Evolutionary conservation across 2,888 invertebrate genomes (phyloP).

Genomic region (Marronus borbonicus): DNA sequence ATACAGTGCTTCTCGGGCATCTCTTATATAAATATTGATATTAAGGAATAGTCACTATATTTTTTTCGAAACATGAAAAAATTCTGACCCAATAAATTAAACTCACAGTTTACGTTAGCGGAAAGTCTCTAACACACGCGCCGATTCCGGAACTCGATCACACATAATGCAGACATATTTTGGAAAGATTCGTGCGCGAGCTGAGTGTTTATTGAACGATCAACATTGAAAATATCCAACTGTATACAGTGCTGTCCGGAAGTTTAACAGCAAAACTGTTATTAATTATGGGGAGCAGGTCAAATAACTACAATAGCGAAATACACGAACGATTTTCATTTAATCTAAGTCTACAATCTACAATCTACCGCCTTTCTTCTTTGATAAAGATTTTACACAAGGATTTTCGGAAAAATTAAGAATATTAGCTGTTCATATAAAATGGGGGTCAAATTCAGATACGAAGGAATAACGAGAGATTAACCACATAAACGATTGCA

Average conservation of each 20-base stretch:
- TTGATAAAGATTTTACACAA: no score
- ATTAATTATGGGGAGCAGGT: no score
- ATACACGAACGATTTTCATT: no score
- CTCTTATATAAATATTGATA: slow-evolving; percentile 35
- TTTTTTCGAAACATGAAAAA: slow-evolving; percentile 33
- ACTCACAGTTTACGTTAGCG: slow-evolving; percentile 42
- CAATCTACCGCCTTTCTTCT: no score
- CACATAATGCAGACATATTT: slow-evolving; percentile 9
- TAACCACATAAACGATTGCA: no score
- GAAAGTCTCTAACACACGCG: slow-evolving; percentile 24
- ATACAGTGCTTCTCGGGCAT: slow-evolving; percentile 23
- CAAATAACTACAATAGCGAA: no score
- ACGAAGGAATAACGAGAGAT: no score
- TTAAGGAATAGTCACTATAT: slow-evolving; percentile 34
- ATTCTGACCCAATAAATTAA: slow-evolving; percentile 36
- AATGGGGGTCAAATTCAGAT: no score
- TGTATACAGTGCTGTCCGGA: background rate
- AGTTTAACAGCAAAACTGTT: background rate
- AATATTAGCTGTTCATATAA: no score
- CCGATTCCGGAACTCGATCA: slow-evolving; percentile 27
- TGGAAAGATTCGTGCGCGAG: background rate
- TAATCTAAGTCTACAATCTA: no score
- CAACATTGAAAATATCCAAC: slow-evolving; percentile 2
- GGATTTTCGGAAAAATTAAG: no score
- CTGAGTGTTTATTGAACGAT: slow-evolving; percentile 2